These are phyloP conservation scores for Apogon hyalosoma DNA, from an alignment of 2,797 vertebrate species.

Conservation along the genomic window DNA sequence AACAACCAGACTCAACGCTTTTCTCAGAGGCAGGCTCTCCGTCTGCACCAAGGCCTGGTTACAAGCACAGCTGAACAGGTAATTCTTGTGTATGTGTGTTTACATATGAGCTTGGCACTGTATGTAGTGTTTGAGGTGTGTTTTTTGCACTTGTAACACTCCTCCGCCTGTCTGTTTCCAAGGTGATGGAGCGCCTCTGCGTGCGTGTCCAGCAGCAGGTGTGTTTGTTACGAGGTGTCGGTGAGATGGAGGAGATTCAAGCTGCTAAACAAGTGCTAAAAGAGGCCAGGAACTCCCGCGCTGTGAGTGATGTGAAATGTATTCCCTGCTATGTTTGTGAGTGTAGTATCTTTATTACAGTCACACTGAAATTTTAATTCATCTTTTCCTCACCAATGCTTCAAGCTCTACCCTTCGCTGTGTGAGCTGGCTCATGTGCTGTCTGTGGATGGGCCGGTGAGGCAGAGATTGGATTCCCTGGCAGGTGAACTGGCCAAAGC, in stretches of 20 bases:
- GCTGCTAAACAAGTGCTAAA: conserved; percentile 91
- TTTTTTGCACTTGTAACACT: conserved; percentile 14
- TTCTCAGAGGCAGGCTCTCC: conserved; percentile 91
- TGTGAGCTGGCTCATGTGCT: conserved; percentile 92
- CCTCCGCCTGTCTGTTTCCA: conserved; percentile 53
- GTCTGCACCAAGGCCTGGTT: conserved; percentile 92
- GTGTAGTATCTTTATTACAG: conserved; percentile 1
- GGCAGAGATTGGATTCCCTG: conserved; percentile 89
- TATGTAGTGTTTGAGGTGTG: conserved; percentile 9
- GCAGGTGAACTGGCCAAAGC: conserved; percentile 92
- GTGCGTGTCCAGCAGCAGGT: conserved; percentile 91
- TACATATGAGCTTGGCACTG: background rate
- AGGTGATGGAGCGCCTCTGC: conserved; percentile 94
- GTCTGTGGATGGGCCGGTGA: conserved; percentile 90
- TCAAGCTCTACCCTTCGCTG: conserved; percentile 91
- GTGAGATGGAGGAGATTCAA: conserved; percentile 89
- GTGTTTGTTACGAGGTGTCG: conserved; percentile 85
- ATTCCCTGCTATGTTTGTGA: conserved; percentile 29
- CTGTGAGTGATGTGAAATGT: conserved; percentile 81
- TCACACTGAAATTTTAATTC: background rate
- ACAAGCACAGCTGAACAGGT: conserved; percentile 94
- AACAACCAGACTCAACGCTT: conserved; percentile 92
- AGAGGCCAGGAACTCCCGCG: conserved; percentile 92
- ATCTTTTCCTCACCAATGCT: background rate
- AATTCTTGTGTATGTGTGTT: conserved; percentile 27